Conservation (phyloP, 2,113 vertebrate species). For the Platichthys stellatus region DNA sequence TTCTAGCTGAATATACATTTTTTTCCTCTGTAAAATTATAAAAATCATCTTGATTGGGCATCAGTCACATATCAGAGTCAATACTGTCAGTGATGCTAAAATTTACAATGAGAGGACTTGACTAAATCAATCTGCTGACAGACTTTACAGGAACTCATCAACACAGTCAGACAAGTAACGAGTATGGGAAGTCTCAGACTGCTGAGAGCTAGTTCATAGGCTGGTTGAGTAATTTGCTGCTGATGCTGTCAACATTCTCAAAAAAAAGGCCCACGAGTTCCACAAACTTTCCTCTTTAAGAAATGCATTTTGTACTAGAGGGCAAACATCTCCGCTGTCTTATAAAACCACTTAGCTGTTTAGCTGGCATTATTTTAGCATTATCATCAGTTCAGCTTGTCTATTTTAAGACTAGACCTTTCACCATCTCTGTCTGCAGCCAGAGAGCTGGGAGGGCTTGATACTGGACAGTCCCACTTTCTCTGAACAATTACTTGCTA, state of each 20-base stretch:
- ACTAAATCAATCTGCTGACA: background rate
- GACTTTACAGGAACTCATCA: background rate
- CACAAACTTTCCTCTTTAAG: too few relatives aligned
- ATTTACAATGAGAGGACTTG: background rate
- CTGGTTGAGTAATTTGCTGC: background rate
- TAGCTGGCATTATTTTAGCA: background rate
- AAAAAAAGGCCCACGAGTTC: background rate
- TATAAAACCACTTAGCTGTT: background rate
- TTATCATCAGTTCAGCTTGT: background rate
- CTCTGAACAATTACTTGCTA: slow-evolving; percentile 25
- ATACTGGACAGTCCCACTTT: background rate
- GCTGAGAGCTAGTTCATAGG: background rate
- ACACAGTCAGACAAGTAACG: background rate
- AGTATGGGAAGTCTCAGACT: background rate
- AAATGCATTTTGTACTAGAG: too few relatives aligned
- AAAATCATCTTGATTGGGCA: too few relatives aligned
- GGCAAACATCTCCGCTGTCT: background rate
- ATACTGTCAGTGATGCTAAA: too few relatives aligned
- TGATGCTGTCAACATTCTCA: background rate
- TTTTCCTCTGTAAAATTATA: too few relatives aligned
- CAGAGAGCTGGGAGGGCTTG: background rate
- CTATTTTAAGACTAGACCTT: background rate
- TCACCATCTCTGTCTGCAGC: background rate
- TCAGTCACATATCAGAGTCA: too few relatives aligned
- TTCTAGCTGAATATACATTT: too few relatives aligned